These are phyloP conservation scores for Drosophila teissieri DNA, from an alignment of 1,140 invertebrate genomes.

Conservation along the genomic window DNA sequence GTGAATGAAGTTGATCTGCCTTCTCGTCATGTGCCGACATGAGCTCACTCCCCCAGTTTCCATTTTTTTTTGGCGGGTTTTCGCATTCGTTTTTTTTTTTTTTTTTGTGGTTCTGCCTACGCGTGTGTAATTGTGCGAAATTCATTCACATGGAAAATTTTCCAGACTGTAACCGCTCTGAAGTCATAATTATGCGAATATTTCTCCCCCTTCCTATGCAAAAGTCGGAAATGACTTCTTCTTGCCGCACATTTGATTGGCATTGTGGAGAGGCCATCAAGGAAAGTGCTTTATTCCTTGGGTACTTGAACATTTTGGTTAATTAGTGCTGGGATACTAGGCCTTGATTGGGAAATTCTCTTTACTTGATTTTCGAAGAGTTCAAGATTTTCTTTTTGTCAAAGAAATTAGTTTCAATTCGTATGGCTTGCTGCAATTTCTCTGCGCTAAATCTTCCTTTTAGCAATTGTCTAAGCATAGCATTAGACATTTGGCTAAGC, in stretches of 20 bases:
- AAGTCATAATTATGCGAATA: conserved; percentile 76
- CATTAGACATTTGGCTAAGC: conserved; percentile 39
- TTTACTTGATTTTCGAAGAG: too few relatives aligned
- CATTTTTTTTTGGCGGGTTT: background rate
- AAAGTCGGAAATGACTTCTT: conserved; percentile 16
- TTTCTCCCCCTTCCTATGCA: conserved; percentile 21
- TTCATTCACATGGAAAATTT: conserved; percentile 79
- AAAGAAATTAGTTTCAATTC: background rate
- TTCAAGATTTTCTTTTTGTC: background rate
- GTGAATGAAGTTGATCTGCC: conserved; percentile 65
- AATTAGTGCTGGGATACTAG: background rate
- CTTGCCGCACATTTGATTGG: conserved; percentile 34
- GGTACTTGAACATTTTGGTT: conserved; percentile 1
- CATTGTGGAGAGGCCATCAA: conserved; percentile 11
- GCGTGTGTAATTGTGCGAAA: conserved; percentile 73
- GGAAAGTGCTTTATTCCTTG: conserved; percentile 17
- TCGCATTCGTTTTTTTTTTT: background rate
- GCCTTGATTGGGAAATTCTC: too few relatives aligned
- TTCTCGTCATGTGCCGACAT: conserved; percentile 67
- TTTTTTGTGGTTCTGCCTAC: conserved; percentile 19
- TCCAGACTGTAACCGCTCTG: conserved; percentile 75
- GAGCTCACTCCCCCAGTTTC: conserved; percentile 29
- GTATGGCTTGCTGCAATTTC: background rate
- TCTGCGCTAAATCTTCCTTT: background rate
- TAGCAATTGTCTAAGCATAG: conserved; percentile 33